Percentiles rank a stretch among this genome's conserved stretches.
Evolutionary conservation across 2,888 invertebrate species (phyloP).

Genomic region (Esperia sulphurella): DNA sequence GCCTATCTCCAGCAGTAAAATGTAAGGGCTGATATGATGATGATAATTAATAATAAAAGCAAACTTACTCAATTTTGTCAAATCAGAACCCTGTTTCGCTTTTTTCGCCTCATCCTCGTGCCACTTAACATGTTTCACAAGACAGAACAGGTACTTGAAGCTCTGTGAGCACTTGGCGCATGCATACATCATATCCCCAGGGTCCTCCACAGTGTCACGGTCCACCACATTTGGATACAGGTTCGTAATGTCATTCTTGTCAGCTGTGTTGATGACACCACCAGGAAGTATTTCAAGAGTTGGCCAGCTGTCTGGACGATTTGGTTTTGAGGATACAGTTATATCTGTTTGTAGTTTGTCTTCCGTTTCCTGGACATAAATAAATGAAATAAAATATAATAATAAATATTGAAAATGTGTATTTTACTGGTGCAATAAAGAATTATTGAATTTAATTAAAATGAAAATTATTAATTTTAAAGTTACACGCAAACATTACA

Average conservation of each 20-base stretch:
- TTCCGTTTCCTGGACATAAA: conserved; percentile 19
- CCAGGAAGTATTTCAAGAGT: conserved; percentile 66
- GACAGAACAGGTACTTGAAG: conserved; percentile 51
- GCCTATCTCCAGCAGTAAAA: no score
- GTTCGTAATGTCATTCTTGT: conserved; percentile 27
- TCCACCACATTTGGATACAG: neutral
- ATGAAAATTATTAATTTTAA: no score
- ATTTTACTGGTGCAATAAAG: no score
- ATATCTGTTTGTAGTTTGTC: conserved; percentile 10
- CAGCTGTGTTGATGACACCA: conserved; percentile 57
- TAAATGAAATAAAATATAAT: neutral
- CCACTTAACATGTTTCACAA: conserved; percentile 62
- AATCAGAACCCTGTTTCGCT: conserved; percentile 9
- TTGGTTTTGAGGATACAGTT: conserved; percentile 12
- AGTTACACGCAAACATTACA: no score
- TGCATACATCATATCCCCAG: conserved; percentile 54
- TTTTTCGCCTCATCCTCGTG: conserved; percentile 50
- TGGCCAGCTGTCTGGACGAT: conserved; percentile 54
- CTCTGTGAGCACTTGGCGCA: conserved; percentile 64
- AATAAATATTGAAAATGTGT: neutral
- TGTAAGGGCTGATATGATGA: no score
- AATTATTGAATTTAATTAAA: no score
- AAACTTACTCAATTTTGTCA: conserved; percentile 35
- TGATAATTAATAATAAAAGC: no score
- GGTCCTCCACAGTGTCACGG: conserved; percentile 6